Evolutionary conservation across 2,888 invertebrate genomes (phyloP), one percentile per base, ranked within the genome.

Genomic region (Pycnomerus fuliginosus): DNA sequence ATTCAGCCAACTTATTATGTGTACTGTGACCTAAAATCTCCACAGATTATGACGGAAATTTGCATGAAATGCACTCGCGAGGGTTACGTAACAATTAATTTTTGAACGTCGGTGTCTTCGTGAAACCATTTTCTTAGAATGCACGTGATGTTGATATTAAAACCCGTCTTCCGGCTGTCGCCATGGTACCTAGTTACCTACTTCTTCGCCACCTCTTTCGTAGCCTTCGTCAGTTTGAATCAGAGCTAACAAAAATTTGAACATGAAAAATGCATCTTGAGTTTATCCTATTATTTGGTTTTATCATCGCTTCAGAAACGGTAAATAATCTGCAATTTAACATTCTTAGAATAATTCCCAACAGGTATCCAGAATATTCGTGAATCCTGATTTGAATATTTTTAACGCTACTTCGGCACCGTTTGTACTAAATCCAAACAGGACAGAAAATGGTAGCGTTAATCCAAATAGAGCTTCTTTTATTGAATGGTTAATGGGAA

Each of bases 401-500:
- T 13, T n/a, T 24, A 27, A 39, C 2, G 32, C 44, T 13, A 45
- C 41, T n/a, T 38, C 29, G 15, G 33, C 25, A 8, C 38, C 44
- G 8, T 44, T 23, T 13, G 39, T 44, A 7, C 16, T 44, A 22
- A 48, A 48, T 10, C 47, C 42, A 7, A 36, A 44, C 8, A 4
- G 8, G 2, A 22, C 24, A 3, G 12, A 17, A 5, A 20, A 13
- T 15, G 29, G n/a, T n/a, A n/a, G n/a, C n/a, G n/a, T n/a, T n/a
- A n/a, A n/a, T n/a, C n/a, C 32, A 22, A 36, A 28, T 15, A n/a
- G 32, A 28, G 39, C 22, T 2, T 52, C 54, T 15, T 54, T 70
- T 8, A 50, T 70, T 3, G 68, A 71, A 34, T 71, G 71, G 71
- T 56, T 69, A 31, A 50, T 67, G 34, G 67, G 68, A 8, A 44